These are phyloP conservation scores for Acipenser oxyrinchus DNA, from an alignment of 2,797 vertebrate species.

Conservation along the genomic window DNA sequence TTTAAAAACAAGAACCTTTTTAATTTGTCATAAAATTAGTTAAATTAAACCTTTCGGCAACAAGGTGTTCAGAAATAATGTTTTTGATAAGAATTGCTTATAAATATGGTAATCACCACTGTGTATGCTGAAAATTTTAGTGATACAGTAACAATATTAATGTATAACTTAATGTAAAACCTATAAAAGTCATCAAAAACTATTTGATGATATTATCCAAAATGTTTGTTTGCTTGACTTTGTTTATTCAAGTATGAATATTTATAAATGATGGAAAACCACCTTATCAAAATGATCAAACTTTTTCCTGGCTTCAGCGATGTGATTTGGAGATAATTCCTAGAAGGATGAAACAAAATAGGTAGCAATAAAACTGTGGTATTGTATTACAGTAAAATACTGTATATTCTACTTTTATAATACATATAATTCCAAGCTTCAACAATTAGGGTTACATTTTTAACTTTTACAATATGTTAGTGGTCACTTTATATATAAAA, in stretches of 20 bases:
- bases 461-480: too few relatives aligned
- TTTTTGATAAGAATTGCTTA: too few relatives aligned
- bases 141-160: neutral
- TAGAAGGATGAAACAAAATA: slow-evolving; percentile 12
- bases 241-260: neutral
- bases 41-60: too few relatives aligned
- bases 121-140: neutral
- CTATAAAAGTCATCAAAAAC: too few relatives aligned
- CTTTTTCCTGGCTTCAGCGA: slow-evolving; percentile 41
- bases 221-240: too few relatives aligned
- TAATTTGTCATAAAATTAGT: too few relatives aligned
- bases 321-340: slow-evolving; percentile 50
- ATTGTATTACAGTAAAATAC: neutral
- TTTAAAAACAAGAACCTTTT: too few relatives aligned
- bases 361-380: neutral
- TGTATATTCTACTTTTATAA: slow-evolving; percentile 1
- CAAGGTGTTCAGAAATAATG: too few relatives aligned
- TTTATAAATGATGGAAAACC: slow-evolving; percentile 5
- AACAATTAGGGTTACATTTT: too few relatives aligned
- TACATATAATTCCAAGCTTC: too few relatives aligned
- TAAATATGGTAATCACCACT: neutral
- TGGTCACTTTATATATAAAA: too few relatives aligned
- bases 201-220: too few relatives aligned
- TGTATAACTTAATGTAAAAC: neutral
- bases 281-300: slow-evolving; percentile 59